phyloP scores from a whole-genome alignment of 2,113 vertebrate genomes.

The Grallaria varia region DNA sequence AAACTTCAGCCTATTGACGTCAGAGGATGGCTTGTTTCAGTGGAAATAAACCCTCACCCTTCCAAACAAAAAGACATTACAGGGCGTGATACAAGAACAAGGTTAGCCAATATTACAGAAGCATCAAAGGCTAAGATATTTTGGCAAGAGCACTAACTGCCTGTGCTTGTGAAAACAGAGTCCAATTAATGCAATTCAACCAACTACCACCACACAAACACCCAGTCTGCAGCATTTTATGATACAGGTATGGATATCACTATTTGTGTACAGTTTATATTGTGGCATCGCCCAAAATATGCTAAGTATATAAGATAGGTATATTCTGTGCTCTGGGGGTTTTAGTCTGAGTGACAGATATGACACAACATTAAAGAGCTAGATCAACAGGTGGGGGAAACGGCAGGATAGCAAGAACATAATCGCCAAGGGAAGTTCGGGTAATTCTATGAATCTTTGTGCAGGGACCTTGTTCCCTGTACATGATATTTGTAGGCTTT shows the following conservation, averaged over 20 bases:
- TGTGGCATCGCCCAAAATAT: background rate
- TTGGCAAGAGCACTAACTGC: slow-evolving; percentile 1
- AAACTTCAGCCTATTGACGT: slow-evolving; percentile 21
- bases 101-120: background rate
- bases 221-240: background rate
- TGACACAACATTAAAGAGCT: background rate
- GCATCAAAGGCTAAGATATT: slow-evolving; percentile 47
- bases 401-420: background rate
- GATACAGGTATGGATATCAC: background rate
- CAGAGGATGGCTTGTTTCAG: slow-evolving; percentile 25
- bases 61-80: slow-evolving; percentile 33
- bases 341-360: background rate
- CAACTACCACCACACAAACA: background rate
- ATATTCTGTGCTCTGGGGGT: background rate
- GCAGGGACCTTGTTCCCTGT: background rate
- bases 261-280: background rate
- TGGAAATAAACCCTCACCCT: slow-evolving; percentile 27
- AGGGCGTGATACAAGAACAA: slow-evolving; percentile 47
- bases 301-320: background rate
- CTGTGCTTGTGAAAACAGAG: slow-evolving; percentile 23
- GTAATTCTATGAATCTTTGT: background rate
- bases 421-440: background rate
- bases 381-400: background rate
- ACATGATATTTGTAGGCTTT: background rate
- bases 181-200: slow-evolving; percentile 8